Conservation (phyloP, 2,113 vertebrate species). For the Dissostichus mawsoni region DNA sequence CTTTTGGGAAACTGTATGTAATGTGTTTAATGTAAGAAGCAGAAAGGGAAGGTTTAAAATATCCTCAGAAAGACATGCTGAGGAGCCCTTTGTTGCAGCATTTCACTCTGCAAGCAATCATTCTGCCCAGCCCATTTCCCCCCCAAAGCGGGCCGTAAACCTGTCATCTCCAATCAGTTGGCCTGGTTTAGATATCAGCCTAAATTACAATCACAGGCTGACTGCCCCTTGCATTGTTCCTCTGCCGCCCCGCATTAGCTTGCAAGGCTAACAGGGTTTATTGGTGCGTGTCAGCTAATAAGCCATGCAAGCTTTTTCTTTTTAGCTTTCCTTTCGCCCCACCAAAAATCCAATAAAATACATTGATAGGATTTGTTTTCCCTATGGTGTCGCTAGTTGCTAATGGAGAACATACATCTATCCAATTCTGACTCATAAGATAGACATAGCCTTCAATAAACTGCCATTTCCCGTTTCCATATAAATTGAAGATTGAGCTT, state of each 20-base stretch:
- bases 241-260: conserved; percentile 52
- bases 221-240: conserved; percentile 57
- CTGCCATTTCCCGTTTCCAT: not conserved
- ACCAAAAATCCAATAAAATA: not conserved
- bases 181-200: conserved; percentile 83
- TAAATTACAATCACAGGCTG: conserved; percentile 74
- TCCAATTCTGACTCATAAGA: not conserved
- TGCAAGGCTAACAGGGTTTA: conserved; percentile 4
- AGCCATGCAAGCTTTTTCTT: not conserved
- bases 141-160: conserved; percentile 80
- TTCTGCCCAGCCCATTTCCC: conserved; percentile 39
- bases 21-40: not conserved
- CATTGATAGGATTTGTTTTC: not conserved
- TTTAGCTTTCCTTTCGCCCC: not conserved
- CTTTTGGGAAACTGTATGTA: not conserved
- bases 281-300: conserved; percentile 13
- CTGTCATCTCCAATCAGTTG: conserved; percentile 86
- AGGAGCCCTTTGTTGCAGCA: conserved; percentile 49
- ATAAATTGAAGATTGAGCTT: not conserved
- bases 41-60: conserved; percentile 9
- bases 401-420: not conserved
- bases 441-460: not conserved
- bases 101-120: conserved; percentile 42
- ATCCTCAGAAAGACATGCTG: conserved; percentile 14
- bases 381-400: not conserved